Conservation (phyloP, 2,888 invertebrate species). For the Metalampra italica region DNA sequence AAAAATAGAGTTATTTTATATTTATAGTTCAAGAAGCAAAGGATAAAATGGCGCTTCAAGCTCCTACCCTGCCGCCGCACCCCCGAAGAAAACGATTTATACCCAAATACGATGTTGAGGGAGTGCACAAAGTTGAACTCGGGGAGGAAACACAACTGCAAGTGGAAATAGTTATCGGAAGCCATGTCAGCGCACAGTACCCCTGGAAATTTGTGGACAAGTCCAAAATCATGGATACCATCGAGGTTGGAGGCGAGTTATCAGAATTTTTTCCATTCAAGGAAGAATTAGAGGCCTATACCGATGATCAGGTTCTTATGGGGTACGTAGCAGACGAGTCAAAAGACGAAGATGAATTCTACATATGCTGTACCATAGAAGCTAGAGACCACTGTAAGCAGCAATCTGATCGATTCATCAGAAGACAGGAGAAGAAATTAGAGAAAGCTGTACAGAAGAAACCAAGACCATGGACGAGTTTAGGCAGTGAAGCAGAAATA, state of each 20-base stretch:
- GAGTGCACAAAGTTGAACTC: conserved; percentile 73
- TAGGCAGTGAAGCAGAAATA: conserved; percentile 83
- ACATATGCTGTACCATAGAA: conserved; percentile 80
- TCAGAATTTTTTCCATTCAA: conserved; percentile 62
- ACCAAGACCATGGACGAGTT: conserved; percentile 76
- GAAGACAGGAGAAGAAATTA: conserved; percentile 76
- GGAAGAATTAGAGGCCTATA: conserved; percentile 53
- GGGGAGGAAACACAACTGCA: conserved; percentile 79
- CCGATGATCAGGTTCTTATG: conserved; percentile 72
- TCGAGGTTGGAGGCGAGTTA: conserved; percentile 76
- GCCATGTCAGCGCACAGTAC: conserved; percentile 83
- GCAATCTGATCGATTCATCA: conserved; percentile 72
- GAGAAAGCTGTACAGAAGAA: conserved; percentile 78
- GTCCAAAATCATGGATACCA: conserved; percentile 79
- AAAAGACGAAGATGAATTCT: conserved; percentile 82
- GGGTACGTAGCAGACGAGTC: conserved; percentile 83
- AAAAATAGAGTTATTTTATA: too few species aligned
- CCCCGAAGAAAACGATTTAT: conserved; percentile 64
- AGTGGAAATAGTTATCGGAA: conserved; percentile 82
- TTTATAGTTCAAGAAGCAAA: conserved; percentile 36
- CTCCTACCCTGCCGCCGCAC: conserved; percentile 22
- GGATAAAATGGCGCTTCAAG: conserved; percentile 28
- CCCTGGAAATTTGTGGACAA: conserved; percentile 85
- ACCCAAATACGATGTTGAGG: conserved; percentile 75
- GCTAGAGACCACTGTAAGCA: conserved; percentile 75